Evolutionary conservation across 2,888 invertebrate genomes (phyloP).

Genomic region (Danaus chrysippus): DNA sequence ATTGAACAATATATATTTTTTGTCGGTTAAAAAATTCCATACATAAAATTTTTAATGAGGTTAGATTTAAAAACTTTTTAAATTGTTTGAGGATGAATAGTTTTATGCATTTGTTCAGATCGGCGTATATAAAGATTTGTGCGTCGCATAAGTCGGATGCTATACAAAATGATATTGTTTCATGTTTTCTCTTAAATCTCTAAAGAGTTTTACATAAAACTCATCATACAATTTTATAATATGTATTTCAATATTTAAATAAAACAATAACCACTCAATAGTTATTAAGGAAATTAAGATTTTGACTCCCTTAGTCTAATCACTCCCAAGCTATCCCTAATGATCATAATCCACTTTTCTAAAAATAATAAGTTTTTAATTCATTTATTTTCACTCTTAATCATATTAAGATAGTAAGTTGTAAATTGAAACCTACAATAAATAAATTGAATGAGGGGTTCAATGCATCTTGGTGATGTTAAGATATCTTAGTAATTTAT

Average conservation of each 20-base stretch:
- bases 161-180: constrained; percentile 27
- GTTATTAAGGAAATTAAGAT: too few relatives aligned
- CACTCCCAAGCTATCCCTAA: too few relatives aligned
- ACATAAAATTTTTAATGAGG: constrained; percentile 2
- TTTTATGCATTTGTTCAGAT: constrained; percentile 57
- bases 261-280: too few relatives aligned
- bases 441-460: too few relatives aligned
- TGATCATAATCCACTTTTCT: too few relatives aligned
- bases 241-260: neutral
- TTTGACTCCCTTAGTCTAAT: too few relatives aligned
- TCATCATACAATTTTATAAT: constrained; percentile 14
- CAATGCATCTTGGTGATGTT: too few relatives aligned
- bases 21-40: neutral
- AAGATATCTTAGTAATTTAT: too few relatives aligned
- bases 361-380: too few relatives aligned
- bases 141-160: constrained; percentile 51
- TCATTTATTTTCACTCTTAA: too few relatives aligned
- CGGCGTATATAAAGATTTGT: constrained; percentile 47
- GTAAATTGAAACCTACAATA: too few relatives aligned
- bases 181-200: constrained; percentile 2
- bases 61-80: constrained; percentile 4
- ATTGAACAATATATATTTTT: neutral
- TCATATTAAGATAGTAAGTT: too few relatives aligned
- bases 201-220: constrained; percentile 13
- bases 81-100: neutral